Evolutionary conservation across 2,113 vertebrate genomes (phyloP).

Genomic region (Cephalopterus ornatus): DNA sequence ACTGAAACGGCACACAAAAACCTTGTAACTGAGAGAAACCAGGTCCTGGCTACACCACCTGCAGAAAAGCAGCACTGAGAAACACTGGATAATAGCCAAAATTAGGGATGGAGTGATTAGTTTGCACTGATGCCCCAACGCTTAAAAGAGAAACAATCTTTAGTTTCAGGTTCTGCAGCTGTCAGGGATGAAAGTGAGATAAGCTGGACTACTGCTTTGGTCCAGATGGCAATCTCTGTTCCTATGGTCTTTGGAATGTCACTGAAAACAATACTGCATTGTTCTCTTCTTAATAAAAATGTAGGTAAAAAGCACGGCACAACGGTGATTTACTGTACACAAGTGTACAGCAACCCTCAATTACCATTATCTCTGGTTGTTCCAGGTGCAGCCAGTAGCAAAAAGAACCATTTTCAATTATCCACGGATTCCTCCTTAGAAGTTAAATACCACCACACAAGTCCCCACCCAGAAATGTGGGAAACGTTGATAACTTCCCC

Average conservation of each 20-base stretch:
- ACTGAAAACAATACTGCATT: neutral
- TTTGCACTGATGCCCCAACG: neutral
- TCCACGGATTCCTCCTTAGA: neutral
- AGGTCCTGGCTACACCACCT: neutral
- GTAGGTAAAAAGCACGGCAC: neutral
- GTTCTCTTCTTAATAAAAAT: neutral
- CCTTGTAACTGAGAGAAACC: neutral
- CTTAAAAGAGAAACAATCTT: slow-evolving; percentile 9
- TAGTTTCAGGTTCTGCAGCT: slow-evolving; percentile 2
- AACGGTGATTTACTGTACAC: neutral
- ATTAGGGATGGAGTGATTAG: neutral
- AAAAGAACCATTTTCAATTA: neutral
- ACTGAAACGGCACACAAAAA: neutral
- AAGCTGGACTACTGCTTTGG: neutral
- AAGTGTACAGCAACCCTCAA: neutral
- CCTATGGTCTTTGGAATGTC: neutral
- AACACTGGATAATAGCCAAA: neutral
- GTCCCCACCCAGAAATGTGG: neutral
- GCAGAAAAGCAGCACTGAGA: neutral
- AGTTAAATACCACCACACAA: neutral
- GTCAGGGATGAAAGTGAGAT: neutral
- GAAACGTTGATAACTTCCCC: neutral
- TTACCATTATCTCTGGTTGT: neutral
- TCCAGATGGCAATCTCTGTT: neutral
- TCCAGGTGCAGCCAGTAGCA: neutral